Percentiles rank a stretch among this genome's conserved stretches.
Evolutionary conservation across 1,140 invertebrate genomes (phyloP).

Genomic region (Zaprionus kolodkinae): DNA sequence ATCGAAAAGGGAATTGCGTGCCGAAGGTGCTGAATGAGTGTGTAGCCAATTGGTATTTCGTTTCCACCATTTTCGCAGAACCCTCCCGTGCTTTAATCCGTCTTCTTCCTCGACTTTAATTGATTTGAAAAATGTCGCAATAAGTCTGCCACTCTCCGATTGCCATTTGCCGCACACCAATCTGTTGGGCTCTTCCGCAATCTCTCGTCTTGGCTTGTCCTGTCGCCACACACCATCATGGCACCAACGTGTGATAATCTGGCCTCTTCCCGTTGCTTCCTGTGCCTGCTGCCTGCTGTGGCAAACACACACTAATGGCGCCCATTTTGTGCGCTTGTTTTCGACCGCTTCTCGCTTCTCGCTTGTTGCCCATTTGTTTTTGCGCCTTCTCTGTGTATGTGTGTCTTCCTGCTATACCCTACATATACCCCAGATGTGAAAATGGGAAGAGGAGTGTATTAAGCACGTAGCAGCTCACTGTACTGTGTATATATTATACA

Average conservation of each 20-base stretch:
- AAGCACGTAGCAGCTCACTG: neutral
- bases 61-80: neutral
- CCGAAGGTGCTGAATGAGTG: neutral
- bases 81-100: constrained; percentile 16
- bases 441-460: neutral
- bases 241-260: constrained; percentile 74
- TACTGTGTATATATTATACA: no score
- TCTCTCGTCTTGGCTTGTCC: constrained; percentile 16
- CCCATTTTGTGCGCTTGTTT: constrained; percentile 69
- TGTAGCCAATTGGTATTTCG: neutral
- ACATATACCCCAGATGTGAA: neutral
- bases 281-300: neutral
- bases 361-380: constrained; percentile 62
- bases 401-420: constrained; percentile 17
- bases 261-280: constrained; percentile 5
- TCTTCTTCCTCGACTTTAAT: constrained; percentile 48
- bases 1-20: constrained; percentile 1
- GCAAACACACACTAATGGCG: constrained; percentile 71
- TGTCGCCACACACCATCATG: constrained; percentile 20
- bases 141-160: constrained; percentile 30
- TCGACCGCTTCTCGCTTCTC: constrained; percentile 37
- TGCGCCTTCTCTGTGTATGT: constrained; percentile 25
- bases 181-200: constrained; percentile 12
- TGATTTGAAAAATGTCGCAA: constrained; percentile 67
- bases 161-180: constrained; percentile 18